Conservation (phyloP, 92 coral and sea anemone species). For the Epizoanthus illoricatus region DNA sequence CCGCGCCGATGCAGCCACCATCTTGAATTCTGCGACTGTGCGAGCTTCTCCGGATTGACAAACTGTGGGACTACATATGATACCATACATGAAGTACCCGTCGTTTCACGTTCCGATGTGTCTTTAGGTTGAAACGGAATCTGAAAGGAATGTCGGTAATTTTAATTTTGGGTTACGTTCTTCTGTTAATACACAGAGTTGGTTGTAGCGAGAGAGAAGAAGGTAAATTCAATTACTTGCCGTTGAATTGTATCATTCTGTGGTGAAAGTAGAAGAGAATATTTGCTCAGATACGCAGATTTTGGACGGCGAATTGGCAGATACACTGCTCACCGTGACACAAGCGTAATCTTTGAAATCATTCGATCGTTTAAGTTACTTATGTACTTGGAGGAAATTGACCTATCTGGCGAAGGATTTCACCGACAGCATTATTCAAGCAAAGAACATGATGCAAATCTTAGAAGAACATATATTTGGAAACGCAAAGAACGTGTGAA, state of each 20-base stretch:
- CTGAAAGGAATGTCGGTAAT: slow-evolving; percentile 43
- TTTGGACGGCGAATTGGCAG: slow-evolving; percentile 9
- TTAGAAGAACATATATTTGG: slow-evolving; percentile 10
- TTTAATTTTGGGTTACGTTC: background rate
- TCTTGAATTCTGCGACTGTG: no score
- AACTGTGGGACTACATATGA: no score
- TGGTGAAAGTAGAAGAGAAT: background rate
- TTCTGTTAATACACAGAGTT: background rate
- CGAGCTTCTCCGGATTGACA: no score
- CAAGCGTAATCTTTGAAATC: slow-evolving; percentile 24
- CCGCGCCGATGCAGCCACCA: no score
- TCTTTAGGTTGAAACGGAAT: no score
- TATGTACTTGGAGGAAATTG: slow-evolving; percentile 27
- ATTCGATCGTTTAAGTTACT: slow-evolving; percentile 14
- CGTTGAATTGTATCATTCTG: background rate
- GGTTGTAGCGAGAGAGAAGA: slow-evolving; percentile 7
- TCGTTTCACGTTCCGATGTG: slow-evolving; percentile 33
- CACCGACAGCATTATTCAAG: slow-evolving; percentile 20
- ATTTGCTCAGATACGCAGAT: background rate
- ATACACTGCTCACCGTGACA: slow-evolving; percentile 19
- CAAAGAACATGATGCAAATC: slow-evolving; percentile 9
- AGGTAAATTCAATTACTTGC: slow-evolving; percentile 1
- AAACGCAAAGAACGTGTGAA: slow-evolving; percentile 13
- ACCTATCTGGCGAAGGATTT: slow-evolving; percentile 37
- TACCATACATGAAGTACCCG: background rate